Conservation (phyloP, 2,888 invertebrate genomes). For the Gortyna flavago region DNA sequence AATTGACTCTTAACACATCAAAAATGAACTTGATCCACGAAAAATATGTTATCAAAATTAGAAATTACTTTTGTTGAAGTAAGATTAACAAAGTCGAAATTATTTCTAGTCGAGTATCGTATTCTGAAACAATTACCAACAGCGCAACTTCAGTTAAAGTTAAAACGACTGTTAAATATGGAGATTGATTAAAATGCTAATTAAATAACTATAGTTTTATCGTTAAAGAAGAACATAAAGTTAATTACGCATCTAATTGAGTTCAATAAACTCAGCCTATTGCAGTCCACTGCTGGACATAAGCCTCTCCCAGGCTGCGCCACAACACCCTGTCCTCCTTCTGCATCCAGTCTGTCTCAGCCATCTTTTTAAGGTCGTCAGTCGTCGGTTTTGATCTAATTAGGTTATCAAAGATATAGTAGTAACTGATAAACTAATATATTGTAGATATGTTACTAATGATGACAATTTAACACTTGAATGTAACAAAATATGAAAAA, state of each 20-base stretch:
- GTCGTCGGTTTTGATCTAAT: background rate
- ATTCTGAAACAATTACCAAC: slow-evolving; percentile 28
- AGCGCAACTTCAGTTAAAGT: slow-evolving; percentile 26
- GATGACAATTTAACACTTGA: background rate
- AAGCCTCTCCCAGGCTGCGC: background rate
- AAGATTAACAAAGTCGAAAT: slow-evolving; percentile 56
- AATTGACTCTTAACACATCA: slow-evolving; percentile 34
- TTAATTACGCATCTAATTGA: background rate
- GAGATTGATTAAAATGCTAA: slow-evolving; percentile 20
- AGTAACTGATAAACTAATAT: background rate
- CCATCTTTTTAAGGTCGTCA: background rate
- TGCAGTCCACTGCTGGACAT: background rate
- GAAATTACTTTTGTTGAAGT: slow-evolving; percentile 51
- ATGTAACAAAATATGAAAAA: background rate
- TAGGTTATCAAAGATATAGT: background rate
- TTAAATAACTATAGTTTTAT: slow-evolving; percentile 22
- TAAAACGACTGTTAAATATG: slow-evolving; percentile 21
- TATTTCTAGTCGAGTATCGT: slow-evolving; percentile 23
- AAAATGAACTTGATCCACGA: slow-evolving; percentile 29
- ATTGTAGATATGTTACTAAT: background rate
- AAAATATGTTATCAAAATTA: slow-evolving; percentile 49
- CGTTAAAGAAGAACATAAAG: slow-evolving; percentile 2
- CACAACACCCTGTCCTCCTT: background rate
- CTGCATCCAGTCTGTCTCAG: background rate
- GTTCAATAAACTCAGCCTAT: background rate